Conservation (phyloP, 2,797 vertebrate species). For the Chaenodraco wilsoni region DNA sequence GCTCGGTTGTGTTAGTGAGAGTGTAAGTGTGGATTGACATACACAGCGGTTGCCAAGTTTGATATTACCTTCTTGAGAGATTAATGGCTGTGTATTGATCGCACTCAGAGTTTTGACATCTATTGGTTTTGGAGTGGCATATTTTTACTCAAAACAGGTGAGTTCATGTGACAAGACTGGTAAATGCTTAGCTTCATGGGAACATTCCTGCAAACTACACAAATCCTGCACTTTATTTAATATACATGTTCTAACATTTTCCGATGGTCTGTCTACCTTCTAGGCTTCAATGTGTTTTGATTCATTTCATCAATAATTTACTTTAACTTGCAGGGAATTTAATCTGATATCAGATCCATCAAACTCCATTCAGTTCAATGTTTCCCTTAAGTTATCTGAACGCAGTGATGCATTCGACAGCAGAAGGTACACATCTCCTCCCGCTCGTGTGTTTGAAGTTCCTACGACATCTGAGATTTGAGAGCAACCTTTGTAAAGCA, state of each 20-base stretch:
- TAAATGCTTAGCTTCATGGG: constrained; percentile 17
- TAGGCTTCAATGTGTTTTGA: constrained; percentile 3
- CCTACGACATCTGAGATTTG: constrained; percentile 18
- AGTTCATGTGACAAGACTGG: constrained; percentile 29
- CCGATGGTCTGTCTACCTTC: constrained; percentile 2
- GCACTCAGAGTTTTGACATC: constrained; percentile 49
- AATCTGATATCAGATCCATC: constrained; percentile 23
- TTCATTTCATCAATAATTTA: constrained; percentile 20
- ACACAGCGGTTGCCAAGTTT: constrained; percentile 55
- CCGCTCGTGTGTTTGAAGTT: constrained; percentile 33
- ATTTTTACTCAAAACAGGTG: constrained; percentile 34
- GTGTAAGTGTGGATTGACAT: constrained; percentile 47
- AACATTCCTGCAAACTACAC: constrained; percentile 21
- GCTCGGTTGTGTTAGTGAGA: constrained; percentile 47
- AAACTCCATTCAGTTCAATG: constrained; percentile 11
- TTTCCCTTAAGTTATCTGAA: constrained; percentile 38
- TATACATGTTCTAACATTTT: constrained; percentile 3
- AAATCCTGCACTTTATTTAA: constrained; percentile 19
- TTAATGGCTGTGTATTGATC: constrained; percentile 56
- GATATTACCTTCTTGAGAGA: constrained; percentile 54
- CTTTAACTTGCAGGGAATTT: constrained; percentile 10
- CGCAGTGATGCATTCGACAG: constrained; percentile 15
- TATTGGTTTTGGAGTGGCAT: constrained; percentile 36
- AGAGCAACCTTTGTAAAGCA: constrained; percentile 27
- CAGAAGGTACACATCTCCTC: constrained; percentile 12